These are phyloP conservation scores for Melanchra persicariae DNA, from an alignment of 2,888 invertebrate species.

Conservation along the genomic window DNA sequence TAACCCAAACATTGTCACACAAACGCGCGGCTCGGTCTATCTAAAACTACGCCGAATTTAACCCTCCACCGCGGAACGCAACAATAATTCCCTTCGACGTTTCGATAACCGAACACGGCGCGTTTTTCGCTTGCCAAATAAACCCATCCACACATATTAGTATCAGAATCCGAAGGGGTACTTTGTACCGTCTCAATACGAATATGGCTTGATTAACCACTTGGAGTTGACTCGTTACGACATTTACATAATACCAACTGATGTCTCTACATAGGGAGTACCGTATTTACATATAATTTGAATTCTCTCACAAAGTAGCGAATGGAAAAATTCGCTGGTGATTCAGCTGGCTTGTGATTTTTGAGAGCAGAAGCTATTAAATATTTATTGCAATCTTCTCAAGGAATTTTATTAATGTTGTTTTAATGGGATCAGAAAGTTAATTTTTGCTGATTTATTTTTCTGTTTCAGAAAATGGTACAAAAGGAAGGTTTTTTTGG, in stretches of 20 bases:
- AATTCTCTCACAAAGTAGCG: slow-evolving; percentile 72
- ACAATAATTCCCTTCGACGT: slow-evolving; percentile 57
- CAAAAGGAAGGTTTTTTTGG: background rate
- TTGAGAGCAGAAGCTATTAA: slow-evolving; percentile 60
- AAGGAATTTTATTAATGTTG: slow-evolving; percentile 53
- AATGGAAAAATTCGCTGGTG: slow-evolving; percentile 62
- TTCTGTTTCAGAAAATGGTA: background rate
- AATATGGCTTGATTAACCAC: slow-evolving; percentile 65
- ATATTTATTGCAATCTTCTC: slow-evolving; percentile 61
- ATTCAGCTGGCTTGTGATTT: slow-evolving; percentile 60
- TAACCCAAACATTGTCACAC: slow-evolving; percentile 8
- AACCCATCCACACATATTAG: slow-evolving; percentile 57
- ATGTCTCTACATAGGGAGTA: slow-evolving; percentile 75
- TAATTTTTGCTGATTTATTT: background rate
- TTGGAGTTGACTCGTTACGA: slow-evolving; percentile 70
- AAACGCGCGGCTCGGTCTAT: slow-evolving; percentile 6
- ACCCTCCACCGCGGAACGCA: slow-evolving; percentile 39
- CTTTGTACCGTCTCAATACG: slow-evolving; percentile 57
- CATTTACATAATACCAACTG: slow-evolving; percentile 82
- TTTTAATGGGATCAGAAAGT: slow-evolving; percentile 36
- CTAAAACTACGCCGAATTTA: slow-evolving; percentile 50
- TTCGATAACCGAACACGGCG: slow-evolving; percentile 43
- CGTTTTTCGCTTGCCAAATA: slow-evolving; percentile 55
- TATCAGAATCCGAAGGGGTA: slow-evolving; percentile 50
- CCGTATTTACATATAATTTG: slow-evolving; percentile 82